Conservation (phyloP, 2,888 invertebrate genomes). For the Octodonta nipae region DNA sequence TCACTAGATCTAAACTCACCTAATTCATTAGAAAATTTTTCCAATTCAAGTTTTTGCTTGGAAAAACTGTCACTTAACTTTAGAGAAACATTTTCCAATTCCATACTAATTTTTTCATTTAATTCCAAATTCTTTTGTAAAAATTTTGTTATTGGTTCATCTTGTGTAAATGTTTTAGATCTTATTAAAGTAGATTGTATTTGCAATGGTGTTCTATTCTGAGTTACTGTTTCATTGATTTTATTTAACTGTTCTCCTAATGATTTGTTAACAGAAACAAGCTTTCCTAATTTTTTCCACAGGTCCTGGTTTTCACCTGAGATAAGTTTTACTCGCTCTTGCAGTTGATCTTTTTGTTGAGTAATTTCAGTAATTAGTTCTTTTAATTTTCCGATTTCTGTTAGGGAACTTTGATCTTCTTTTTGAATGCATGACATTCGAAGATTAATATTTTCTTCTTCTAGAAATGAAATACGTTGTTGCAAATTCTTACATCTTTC, state of each 20-base stretch:
- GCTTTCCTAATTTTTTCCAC: conserved; percentile 57
- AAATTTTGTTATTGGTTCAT: conserved; percentile 44
- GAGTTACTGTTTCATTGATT: conserved; percentile 40
- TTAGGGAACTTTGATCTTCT: conserved; percentile 17
- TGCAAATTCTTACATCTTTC: conserved; percentile 68
- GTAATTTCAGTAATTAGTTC: conserved; percentile 47
- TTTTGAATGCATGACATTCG: conserved; percentile 32
- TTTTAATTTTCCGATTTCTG: conserved; percentile 20
- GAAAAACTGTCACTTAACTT: conserved; percentile 56
- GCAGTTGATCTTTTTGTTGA: conserved; percentile 62
- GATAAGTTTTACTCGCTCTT: conserved; percentile 68
- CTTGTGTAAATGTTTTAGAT: conserved; percentile 56
- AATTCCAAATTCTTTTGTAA: conserved; percentile 37
- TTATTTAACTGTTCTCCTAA: conserved; percentile 40
- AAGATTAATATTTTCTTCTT: conserved; percentile 62
- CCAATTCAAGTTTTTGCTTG: conserved; percentile 54
- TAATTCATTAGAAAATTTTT: conserved; percentile 57
- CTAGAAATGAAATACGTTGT: conserved; percentile 52
- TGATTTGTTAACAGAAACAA: conserved; percentile 46
- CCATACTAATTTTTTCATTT: conserved; percentile 45
- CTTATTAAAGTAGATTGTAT: conserved; percentile 23
- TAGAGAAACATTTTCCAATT: conserved; percentile 65
- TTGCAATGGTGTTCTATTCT: conserved; percentile 29
- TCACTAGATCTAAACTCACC: conserved; percentile 45
- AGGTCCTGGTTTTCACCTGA: conserved; percentile 67